phyloP scores from a whole-genome alignment of 2,888 invertebrate genomes.

The Nudaria mundana region DNA sequence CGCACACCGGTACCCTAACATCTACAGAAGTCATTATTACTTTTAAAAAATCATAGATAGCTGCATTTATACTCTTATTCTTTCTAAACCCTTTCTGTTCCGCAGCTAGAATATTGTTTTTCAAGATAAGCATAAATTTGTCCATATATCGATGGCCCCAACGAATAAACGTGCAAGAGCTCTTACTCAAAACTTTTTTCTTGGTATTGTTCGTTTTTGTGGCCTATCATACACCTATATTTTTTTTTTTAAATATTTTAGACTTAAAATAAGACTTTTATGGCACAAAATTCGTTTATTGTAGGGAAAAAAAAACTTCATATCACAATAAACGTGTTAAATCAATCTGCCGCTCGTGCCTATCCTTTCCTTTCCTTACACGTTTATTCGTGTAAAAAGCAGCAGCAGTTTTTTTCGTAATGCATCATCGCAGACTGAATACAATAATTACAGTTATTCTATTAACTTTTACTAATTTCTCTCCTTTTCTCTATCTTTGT shows the following conservation, averaged over 20 bases:
- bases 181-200: background rate
- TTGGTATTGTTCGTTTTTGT: background rate
- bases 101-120: background rate
- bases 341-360: too few relatives aligned
- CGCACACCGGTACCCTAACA: background rate
- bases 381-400: background rate
- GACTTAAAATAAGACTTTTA: background rate
- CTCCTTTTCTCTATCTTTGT: background rate
- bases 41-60: background rate
- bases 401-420: too few relatives aligned
- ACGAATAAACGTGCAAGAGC: background rate
- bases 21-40: background rate
- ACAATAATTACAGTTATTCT: background rate
- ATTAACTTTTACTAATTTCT: background rate
- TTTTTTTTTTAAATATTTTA: background rate
- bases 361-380: background rate
- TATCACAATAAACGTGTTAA: background rate
- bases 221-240: background rate
- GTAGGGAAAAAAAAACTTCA: background rate
- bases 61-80: background rate
- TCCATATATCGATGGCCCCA: background rate
- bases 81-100: slow-evolving; percentile 2
- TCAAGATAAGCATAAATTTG: background rate
- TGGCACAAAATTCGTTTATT: background rate
- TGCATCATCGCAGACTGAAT: too few relatives aligned